phyloP scores from a whole-genome alignment of 2,888 invertebrate species.

The Hybos culiciformis region DNA sequence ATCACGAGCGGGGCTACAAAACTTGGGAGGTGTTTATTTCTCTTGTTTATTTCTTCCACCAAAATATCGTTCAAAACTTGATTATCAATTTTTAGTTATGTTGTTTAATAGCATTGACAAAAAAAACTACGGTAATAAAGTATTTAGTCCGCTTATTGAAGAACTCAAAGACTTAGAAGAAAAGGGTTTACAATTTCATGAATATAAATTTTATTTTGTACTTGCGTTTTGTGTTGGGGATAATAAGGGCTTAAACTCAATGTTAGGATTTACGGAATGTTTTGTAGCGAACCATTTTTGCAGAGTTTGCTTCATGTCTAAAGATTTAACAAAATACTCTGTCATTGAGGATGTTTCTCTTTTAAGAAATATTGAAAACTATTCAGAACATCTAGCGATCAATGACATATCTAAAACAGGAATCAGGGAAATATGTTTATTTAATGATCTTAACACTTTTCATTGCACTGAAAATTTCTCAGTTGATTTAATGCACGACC shows the following conservation, averaged over 20 bases:
- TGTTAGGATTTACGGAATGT: conserved; percentile 2
- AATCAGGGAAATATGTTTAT: not conserved
- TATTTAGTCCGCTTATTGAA: conserved; percentile 4
- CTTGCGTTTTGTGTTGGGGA: not conserved
- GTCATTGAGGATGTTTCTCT: not conserved
- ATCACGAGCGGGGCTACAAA: conserved; percentile 8
- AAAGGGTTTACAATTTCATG: not conserved
- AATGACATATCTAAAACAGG: not conserved
- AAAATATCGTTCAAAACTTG: conserved; percentile 1
- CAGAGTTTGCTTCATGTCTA: conserved; percentile 1
- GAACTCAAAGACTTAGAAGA: conserved; percentile 2
- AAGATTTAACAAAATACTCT: not conserved
- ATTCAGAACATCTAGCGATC: too few species aligned
- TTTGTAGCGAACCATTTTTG: not conserved
- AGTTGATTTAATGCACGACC: conserved; percentile 4
- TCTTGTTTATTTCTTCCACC: conserved; percentile 3
- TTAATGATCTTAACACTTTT: not conserved
- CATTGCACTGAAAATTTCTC: conserved; percentile 1
- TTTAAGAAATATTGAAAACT: not conserved
- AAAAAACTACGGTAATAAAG: conserved; percentile 7
- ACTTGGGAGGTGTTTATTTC: conserved; percentile 5
- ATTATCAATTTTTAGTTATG: conserved; percentile 3
- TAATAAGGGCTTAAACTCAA: conserved; percentile 1
- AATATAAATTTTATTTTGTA: not conserved
- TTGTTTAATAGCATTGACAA: conserved; percentile 6